These are phyloP conservation scores for Cacatua alba DNA, from an alignment of 2,113 vertebrate species.

Conservation along the genomic window DNA sequence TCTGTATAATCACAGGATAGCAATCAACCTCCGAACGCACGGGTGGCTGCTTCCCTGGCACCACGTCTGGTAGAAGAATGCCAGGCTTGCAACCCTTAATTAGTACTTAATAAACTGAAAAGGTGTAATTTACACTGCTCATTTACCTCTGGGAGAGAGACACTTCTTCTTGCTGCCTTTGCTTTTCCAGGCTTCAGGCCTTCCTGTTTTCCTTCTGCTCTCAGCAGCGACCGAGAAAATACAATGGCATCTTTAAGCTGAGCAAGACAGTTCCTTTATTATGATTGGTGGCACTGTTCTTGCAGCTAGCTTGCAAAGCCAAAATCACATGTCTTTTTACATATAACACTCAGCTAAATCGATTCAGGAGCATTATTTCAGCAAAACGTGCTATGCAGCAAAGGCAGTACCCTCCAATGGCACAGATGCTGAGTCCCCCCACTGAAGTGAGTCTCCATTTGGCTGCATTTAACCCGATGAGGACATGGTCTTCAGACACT, in stretches of 20 bases:
- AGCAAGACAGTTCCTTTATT: neutral
- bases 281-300: neutral
- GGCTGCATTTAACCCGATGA: neutral
- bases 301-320: neutral
- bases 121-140: slow-evolving; percentile 42
- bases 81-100: slow-evolving; percentile 32
- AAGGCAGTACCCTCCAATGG: neutral
- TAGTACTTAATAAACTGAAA: slow-evolving; percentile 50
- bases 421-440: rapidly evolving
- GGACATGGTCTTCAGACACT: neutral
- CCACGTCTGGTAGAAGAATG: neutral
- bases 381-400: neutral
- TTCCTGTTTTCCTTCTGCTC: neutral
- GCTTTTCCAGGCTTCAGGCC: neutral
- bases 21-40: neutral
- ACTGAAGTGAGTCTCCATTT: neutral
- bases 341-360: neutral
- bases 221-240: neutral
- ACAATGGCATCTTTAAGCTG: neutral
- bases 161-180: neutral
- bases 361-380: neutral
- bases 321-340: neutral
- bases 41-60: slow-evolving; percentile 16
- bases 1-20: slow-evolving; percentile 12
- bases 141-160: slow-evolving; percentile 10